These are phyloP conservation scores for Tenebrio molitor DNA, from an alignment of 1,140 invertebrate species.

Conservation along the genomic window DNA sequence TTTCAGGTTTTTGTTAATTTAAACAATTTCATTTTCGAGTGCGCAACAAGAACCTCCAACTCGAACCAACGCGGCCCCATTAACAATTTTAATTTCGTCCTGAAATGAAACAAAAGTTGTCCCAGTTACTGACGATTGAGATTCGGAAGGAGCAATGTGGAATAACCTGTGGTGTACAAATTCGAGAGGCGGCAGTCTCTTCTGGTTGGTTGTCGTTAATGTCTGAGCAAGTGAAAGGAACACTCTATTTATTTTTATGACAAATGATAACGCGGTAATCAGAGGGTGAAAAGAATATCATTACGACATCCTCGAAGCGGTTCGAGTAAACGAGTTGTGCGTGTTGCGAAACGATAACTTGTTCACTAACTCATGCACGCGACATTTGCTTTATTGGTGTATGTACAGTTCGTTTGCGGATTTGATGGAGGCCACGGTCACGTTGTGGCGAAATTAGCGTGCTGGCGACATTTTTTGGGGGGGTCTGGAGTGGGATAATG, in stretches of 20 bases:
- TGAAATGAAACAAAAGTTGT: too few species aligned
- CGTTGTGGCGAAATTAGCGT: too few species aligned
- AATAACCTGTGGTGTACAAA: neutral
- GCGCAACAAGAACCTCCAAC: too few species aligned
- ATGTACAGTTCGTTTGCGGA: neutral
- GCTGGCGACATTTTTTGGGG: too few species aligned
- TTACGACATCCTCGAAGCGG: neutral
- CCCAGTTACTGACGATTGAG: too few species aligned
- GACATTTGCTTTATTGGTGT: conserved; percentile 27
- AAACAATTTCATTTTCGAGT: too few species aligned
- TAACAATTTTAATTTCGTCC: too few species aligned
- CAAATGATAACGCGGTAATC: conserved; percentile 14
- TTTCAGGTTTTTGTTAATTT: too few species aligned
- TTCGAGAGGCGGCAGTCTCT: neutral
- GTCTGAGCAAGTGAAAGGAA: conserved; percentile 1
- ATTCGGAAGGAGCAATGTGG: too few species aligned
- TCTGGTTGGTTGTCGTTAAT: conserved; percentile 12
- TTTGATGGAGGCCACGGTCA: too few species aligned
- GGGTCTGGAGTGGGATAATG: conserved; percentile 18
- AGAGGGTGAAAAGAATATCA: conserved; percentile 29
- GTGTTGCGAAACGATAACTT: conserved; percentile 26
- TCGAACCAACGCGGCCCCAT: too few species aligned
- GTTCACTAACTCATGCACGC: conserved; percentile 10
- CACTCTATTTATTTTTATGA: conserved; percentile 27
- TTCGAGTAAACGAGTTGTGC: conserved; percentile 4